phyloP scores from a whole-genome alignment of 2,888 invertebrate genomes.

The Rotaria magnacalcarata region DNA sequence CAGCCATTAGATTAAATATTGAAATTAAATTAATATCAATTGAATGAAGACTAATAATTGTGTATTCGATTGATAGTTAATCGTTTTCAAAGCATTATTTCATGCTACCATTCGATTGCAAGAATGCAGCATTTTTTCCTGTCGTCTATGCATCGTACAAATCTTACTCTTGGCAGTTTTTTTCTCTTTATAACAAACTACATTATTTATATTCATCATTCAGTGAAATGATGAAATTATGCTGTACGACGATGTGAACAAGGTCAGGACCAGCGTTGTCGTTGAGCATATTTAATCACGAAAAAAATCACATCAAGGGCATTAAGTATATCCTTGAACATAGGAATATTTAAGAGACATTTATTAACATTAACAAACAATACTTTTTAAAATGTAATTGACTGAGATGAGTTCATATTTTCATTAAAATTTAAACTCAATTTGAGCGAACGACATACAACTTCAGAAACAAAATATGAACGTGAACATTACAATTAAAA shows the following conservation, averaged over 20 bases:
- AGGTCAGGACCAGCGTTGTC: not conserved
- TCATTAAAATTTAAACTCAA: no score
- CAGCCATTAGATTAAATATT: not conserved
- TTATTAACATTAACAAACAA: not conserved
- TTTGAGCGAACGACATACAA: no score
- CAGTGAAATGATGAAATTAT: not conserved
- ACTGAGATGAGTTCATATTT: no score
- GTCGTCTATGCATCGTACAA: not conserved
- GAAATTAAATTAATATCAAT: not conserved
- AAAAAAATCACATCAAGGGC: not conserved
- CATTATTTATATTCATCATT: not conserved
- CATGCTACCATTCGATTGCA: not conserved
- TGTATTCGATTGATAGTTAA: not conserved
- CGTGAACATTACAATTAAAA: no score
- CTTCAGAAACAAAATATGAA: no score
- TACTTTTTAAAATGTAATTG: no score
- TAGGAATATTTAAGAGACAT: not conserved
- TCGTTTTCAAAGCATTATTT: not conserved
- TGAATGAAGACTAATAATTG: no score
- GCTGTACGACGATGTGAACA: not conserved
- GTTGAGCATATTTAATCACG: not conserved
- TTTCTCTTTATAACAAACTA: not conserved
- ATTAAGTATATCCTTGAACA: not conserved
- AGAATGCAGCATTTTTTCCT: not conserved
- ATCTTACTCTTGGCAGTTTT: not conserved